A percentile compares a stretch with the other conserved stretches of the same genome.
phyloP scores from a whole-genome alignment of 2,888 invertebrate species.

The Lasioglossum marginatum region DNA sequence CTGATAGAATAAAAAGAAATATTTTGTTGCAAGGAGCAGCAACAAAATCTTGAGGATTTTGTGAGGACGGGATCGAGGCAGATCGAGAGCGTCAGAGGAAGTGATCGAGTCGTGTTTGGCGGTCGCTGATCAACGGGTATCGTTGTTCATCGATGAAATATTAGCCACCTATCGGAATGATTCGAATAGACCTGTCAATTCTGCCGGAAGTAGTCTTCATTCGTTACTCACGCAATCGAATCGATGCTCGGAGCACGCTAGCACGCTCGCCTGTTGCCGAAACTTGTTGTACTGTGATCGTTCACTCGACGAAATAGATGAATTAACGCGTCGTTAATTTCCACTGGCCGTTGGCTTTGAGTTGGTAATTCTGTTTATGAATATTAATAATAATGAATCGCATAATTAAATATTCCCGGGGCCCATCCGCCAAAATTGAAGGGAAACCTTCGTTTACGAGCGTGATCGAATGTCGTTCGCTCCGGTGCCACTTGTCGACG shows the following conservation, averaged over 20 bases:
- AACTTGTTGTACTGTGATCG: conserved; percentile 39
- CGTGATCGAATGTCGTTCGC: background rate
- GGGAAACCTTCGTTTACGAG: background rate
- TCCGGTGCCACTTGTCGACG: background rate
- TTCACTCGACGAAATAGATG: conserved; percentile 23
- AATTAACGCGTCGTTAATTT: conserved; percentile 32
- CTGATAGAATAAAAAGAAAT: too few relatives aligned
- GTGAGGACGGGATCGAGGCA: background rate
- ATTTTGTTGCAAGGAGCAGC: background rate
- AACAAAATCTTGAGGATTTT: background rate
- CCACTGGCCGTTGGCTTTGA: conserved; percentile 1
- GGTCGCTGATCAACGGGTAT: conserved; percentile 41
- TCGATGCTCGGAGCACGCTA: conserved; percentile 36
- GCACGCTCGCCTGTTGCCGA: conserved; percentile 18
- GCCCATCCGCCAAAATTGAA: background rate
- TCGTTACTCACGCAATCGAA: conserved; percentile 40
- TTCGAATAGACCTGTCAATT: conserved; percentile 47
- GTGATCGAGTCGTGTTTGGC: conserved; percentile 33
- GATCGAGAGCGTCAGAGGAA: conserved; percentile 31
- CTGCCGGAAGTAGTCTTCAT: conserved; percentile 59
- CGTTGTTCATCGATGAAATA: conserved; percentile 52
- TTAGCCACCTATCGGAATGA: conserved; percentile 43
- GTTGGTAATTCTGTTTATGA: conserved; percentile 8
- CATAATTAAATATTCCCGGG: background rate
- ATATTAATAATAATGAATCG: conserved; percentile 18